Evolutionary conservation across 2,888 invertebrate species (phyloP).

Genomic region (Miltochrista miniata): DNA sequence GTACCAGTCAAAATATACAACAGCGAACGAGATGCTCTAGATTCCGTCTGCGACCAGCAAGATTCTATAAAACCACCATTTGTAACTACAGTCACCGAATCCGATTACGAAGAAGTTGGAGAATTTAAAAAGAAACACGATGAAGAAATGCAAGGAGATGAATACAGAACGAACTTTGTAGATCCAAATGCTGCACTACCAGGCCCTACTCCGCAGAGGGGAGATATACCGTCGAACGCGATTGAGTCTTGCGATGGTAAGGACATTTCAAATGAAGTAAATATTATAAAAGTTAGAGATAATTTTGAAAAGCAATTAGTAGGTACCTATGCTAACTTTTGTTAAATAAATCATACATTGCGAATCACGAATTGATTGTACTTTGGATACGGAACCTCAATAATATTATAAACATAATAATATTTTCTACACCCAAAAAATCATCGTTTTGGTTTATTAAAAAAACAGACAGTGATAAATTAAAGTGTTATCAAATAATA

Average conservation of each 20-base stretch:
- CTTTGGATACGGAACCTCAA: too few relatives aligned
- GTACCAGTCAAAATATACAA: slow-evolving; percentile 82
- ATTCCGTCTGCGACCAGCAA: slow-evolving; percentile 71
- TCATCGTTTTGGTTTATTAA: too few relatives aligned
- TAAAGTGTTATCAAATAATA: too few relatives aligned
- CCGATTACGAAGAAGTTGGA: slow-evolving; percentile 67
- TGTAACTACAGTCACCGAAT: slow-evolving; percentile 53
- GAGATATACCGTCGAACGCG: slow-evolving; percentile 71
- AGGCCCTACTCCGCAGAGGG: slow-evolving; percentile 51
- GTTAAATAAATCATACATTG: too few relatives aligned
- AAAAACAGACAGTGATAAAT: too few relatives aligned
- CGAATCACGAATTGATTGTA: too few relatives aligned
- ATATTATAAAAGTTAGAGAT: too few relatives aligned
- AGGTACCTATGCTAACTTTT: too few relatives aligned
- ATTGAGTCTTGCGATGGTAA: slow-evolving; percentile 77
- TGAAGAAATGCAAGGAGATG: slow-evolving; percentile 73
- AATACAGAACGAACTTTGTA: slow-evolving; percentile 65
- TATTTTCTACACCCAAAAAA: too few relatives aligned
- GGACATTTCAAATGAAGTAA: slow-evolving; percentile 9
- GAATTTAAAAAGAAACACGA: slow-evolving; percentile 65
- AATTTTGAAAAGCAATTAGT: too few relatives aligned
- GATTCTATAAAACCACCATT: slow-evolving; percentile 54
- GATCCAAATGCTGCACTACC: slow-evolving; percentile 53
- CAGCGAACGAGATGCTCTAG: slow-evolving; percentile 74
- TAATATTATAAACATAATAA: too few relatives aligned